Base-by-base conservation (phyloP, 2,888 invertebrate genomes). In the Aleiodes alternator region DNA sequence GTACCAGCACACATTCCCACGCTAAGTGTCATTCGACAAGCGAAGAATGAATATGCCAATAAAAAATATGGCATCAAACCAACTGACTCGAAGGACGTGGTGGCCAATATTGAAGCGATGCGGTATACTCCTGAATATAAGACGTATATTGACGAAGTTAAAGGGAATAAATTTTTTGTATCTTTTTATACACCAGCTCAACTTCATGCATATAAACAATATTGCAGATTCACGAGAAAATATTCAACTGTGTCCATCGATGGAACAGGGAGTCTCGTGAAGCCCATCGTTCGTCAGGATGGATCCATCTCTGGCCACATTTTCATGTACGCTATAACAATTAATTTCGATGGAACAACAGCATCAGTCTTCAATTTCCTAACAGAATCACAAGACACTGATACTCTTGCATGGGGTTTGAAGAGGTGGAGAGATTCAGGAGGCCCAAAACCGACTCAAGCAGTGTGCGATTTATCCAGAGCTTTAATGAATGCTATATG, bases 301-400 rank as follows among this genome's bases (percentile, higher is more conserved):
- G 56, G 50, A 38, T 31, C 72, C 0, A 57, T 69, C 12, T 76
- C 77, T 1, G 72, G 55, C 1, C 77, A 72, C 50, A 78, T 79
- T 8, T 81, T 79, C 43, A 64, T 79, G 50, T 79, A 79, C 34
- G 68, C 61, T n/a, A 75, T 78, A 11, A 76, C 77, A 5, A 68
- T 75, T 48, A 72, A 76, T 29, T 74, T 66, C 51, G 69, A 76
- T 23, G 69, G 70, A 61, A 75, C 48, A 11, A 79, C 73, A 5
- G 29, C 68, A 16, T 64, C 78, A 34, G 69, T 81, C 6, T 71
- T 68, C 53, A 77, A 79, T 56, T 78, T 81, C 76, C 57, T 81
- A 12, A 72, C 78, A n/a, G 76, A 78, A 43, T 23, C 68, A 23
- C 76, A 78, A 29, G 75, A 72, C 9, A 71, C 76, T 5, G 72